These are phyloP conservation scores for Hiodon tergisus DNA, from an alignment of 2,113 vertebrate species.

Conservation along the genomic window DNA sequence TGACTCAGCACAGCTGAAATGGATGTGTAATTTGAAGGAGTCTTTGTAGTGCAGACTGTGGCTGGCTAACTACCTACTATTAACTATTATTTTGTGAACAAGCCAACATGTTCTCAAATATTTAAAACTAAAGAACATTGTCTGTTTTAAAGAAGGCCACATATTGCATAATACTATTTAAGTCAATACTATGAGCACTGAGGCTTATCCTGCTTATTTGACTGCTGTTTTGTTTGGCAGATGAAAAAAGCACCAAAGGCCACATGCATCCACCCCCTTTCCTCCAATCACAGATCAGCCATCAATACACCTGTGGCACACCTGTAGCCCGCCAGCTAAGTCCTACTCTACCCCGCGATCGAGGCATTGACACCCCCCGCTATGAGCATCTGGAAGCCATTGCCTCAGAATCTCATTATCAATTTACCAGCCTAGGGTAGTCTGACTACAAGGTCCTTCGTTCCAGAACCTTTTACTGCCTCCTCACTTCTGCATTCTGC, in stretches of 20 bases:
- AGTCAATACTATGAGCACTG: neutral
- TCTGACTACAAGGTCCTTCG: constrained; percentile 9
- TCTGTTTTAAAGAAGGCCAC: neutral
- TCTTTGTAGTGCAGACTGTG: neutral
- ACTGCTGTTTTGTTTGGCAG: neutral
- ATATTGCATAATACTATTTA: neutral
- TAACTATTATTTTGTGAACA: no score
- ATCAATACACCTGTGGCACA: constrained; percentile 21
- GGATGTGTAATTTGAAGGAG: neutral
- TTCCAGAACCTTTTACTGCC: constrained; percentile 16
- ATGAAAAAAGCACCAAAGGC: neutral
- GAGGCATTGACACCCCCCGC: neutral
- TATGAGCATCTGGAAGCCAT: constrained; percentile 47
- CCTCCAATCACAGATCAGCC: neutral
- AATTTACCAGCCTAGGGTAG: constrained; percentile 43
- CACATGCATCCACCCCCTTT: neutral
- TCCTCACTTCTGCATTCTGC: neutral
- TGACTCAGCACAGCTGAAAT: neutral
- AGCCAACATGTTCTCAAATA: no score
- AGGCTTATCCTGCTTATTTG: neutral
- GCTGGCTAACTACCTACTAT: no score
- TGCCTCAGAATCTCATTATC: constrained; percentile 46
- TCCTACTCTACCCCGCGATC: neutral
- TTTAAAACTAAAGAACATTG: no score
- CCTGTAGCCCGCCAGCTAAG: constrained; percentile 7